Base-by-base conservation (phyloP, 2,797 vertebrate genomes). In the Tenualosa ilisha region DNA sequence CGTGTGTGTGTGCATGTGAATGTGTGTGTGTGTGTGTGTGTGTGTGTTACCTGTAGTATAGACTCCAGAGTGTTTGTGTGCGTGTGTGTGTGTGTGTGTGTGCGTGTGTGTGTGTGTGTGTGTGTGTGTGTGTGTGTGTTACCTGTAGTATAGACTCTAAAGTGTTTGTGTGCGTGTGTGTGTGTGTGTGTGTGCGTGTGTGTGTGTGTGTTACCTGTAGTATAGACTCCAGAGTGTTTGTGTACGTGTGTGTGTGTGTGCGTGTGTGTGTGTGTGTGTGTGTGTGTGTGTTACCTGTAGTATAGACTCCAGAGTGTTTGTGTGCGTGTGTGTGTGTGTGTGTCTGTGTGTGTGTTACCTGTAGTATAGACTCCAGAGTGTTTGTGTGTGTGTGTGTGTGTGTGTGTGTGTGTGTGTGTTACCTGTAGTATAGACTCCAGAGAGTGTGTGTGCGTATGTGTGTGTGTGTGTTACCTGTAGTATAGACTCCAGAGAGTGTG, bases 231-330 rank as follows among this genome's bases (percentile, higher is more conserved):
- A n/a, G n/a, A n/a, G 61, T 65, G 61, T 37, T 26, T 59, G 53
- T 59, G 82, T 61, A 53, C 31, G 82, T 59, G 37, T 65, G 63
- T 65, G 63, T 65, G 63, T 65, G 63, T 65, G 61, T 65, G n/a
- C 82, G 75, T 24, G 72, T 65, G 24, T 65, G 24, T 65, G 61
- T 65, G 24, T 65, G 24, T 65, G 63, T 65, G 63, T 53, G 81
- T 51, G 81, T 82, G 81, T 82, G 81, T 53, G 81, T 82, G 49
- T 79, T 31, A 31, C 31, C 31, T 31, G 31, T 31, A 31, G 31
- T 31, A 31, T 31, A 31, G 31, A 31, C 31, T 31, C 31, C 31
- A 31, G 72, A 40, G 54, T 56, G 12, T 22, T 2, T 56, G 54
- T 7, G 54, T 56, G 54, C 6, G 54, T 56, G 59, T 61, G 2